A percentile compares a stretch with the other conserved stretches of the same genome.
These are phyloP conservation scores for Heterotis niloticus DNA, from an alignment of 2,113 vertebrate species.

Conservation along the genomic window DNA sequence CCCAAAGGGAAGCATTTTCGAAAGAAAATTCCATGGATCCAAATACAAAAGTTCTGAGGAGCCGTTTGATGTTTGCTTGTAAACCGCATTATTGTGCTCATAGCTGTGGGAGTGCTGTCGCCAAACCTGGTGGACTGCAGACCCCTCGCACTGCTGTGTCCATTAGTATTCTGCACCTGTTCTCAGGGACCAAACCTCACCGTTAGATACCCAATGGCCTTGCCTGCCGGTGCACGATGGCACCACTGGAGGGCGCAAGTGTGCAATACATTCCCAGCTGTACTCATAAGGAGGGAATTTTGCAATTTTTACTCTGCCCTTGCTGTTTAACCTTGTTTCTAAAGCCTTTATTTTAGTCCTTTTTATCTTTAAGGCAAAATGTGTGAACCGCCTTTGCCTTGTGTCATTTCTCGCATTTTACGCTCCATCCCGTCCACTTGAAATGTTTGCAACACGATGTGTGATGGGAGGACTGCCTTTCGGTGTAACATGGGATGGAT, in stretches of 20 bases:
- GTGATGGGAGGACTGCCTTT: not conserved
- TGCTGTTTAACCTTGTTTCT: slow-evolving; percentile 17
- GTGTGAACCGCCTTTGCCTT: not conserved
- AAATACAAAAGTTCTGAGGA: too few relatives aligned
- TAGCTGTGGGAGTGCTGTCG: not conserved
- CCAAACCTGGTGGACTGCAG: slow-evolving; percentile 22
- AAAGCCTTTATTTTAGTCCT: not conserved
- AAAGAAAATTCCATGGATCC: too few relatives aligned
- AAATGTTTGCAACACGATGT: not conserved
- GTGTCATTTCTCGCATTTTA: not conserved
- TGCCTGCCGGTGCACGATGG: not conserved
- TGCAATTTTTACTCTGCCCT: not conserved
- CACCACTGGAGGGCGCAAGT: slow-evolving; percentile 25
- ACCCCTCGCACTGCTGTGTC: not conserved
- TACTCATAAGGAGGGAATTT: not conserved
- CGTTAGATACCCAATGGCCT: not conserved
- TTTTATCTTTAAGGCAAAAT: not conserved
- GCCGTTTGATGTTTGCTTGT: too few relatives aligned
- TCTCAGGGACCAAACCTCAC: not conserved
- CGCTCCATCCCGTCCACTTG: not conserved
- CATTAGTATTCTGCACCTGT: slow-evolving; percentile 30
- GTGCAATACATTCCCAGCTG: not conserved
- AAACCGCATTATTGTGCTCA: not conserved
- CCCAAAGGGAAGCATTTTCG: too few relatives aligned
- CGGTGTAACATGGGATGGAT: not conserved